These are phyloP conservation scores for Microtus ochrogaster DNA, from an alignment of 2,113 vertebrate genomes.

Conservation along the genomic window DNA sequence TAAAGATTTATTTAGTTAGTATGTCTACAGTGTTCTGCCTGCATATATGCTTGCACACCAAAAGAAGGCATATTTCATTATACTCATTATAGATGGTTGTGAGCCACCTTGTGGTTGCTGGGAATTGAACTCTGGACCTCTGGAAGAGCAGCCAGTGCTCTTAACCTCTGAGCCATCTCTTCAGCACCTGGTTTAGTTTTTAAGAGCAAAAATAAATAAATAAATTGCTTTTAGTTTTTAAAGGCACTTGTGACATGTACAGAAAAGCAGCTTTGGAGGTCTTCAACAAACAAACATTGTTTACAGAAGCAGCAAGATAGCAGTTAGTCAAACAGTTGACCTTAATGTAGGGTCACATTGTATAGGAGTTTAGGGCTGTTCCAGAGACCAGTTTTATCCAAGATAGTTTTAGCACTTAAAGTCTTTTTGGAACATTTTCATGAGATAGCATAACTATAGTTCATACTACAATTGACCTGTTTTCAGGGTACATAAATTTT, in stretches of 20 bases:
- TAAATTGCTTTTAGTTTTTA: neutral
- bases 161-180: too few relatives aligned
- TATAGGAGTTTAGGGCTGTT: neutral
- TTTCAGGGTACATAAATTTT: neutral
- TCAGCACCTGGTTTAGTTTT: too few relatives aligned
- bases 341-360: neutral
- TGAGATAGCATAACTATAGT: neutral
- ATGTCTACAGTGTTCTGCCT: too few relatives aligned
- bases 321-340: neutral
- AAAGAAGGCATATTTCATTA: too few relatives aligned
- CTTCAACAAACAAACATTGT: neutral
- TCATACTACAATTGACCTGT: neutral
- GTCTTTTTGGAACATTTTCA: neutral
- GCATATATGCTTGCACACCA: too few relatives aligned
- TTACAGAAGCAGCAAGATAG: neutral
- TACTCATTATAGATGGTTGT: too few relatives aligned
- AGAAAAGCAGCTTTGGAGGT: neutral
- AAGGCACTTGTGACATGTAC: neutral
- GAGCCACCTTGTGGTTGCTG: too few relatives aligned
- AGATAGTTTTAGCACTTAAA: neutral
- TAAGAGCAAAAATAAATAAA: too few relatives aligned
- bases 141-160: too few relatives aligned
- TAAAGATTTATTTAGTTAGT: too few relatives aligned
- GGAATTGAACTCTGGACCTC: too few relatives aligned
- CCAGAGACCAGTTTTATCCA: neutral